phyloP scores from a whole-genome alignment of 2,888 invertebrate species.

The Folsomia candida region DNA sequence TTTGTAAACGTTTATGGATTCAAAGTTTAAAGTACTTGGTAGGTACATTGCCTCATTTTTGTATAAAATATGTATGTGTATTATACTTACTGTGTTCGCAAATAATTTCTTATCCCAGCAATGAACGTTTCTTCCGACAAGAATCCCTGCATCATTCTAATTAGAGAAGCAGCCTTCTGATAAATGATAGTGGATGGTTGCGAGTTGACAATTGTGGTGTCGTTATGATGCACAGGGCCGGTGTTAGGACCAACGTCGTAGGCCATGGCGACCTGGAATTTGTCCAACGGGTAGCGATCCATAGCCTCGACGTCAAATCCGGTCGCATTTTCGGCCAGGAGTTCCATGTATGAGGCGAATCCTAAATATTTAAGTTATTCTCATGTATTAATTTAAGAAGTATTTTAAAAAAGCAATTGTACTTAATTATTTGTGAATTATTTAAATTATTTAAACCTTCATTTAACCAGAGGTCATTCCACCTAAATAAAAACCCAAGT shows the following conservation, averaged over 20 bases:
- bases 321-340: slow-evolving; percentile 17
- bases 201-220: background rate
- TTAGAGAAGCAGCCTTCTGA: slow-evolving; percentile 55
- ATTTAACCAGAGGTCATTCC: slow-evolving; percentile 17
- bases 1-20: too few relatives aligned
- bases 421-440: background rate
- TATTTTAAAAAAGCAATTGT: too few relatives aligned
- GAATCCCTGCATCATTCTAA: slow-evolving; percentile 58
- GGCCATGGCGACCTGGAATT: slow-evolving; percentile 33
- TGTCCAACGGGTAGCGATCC: slow-evolving; percentile 32
- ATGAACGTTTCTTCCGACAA: slow-evolving; percentile 56
- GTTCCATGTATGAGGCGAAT: slow-evolving; percentile 32
- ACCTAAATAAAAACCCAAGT: too few relatives aligned
- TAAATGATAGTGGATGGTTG: slow-evolving; percentile 21
- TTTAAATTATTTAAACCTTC: slow-evolving; percentile 1
- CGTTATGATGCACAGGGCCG: slow-evolving; percentile 5
- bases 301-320: slow-evolving; percentile 27
- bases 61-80: background rate
- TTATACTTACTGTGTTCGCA: slow-evolving; percentile 37
- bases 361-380: slow-evolving; percentile 14
- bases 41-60: too few relatives aligned
- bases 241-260: slow-evolving; percentile 26
- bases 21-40: too few relatives aligned
- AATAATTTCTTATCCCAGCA: slow-evolving; percentile 52
- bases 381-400: background rate